Evolutionary conservation across 2,797 vertebrate genomes (phyloP).

Genomic region (Sebastes itinus): DNA sequence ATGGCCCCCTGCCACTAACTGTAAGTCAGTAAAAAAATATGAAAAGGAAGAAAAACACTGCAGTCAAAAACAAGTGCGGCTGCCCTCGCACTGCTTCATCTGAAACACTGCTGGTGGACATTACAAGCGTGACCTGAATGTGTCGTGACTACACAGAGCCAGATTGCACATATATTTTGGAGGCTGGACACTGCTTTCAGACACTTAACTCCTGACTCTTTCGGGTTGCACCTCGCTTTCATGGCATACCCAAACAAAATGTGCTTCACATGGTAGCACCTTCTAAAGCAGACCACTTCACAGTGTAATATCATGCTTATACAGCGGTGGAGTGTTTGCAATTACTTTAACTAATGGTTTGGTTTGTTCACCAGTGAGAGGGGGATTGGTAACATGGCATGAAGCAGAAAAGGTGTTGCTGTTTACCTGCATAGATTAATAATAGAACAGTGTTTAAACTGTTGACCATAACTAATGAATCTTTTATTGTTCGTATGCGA

Average conservation of each 20-base stretch:
- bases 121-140: constrained; percentile 31
- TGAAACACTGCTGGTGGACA: constrained; percentile 21
- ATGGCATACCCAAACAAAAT: neutral
- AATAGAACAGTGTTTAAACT: neutral
- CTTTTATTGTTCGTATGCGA: neutral
- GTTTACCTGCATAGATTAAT: neutral
- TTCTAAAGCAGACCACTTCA: neutral
- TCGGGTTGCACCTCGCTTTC: neutral
- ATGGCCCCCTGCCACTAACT: neutral
- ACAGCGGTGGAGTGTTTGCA: neutral
- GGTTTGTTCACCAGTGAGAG: neutral
- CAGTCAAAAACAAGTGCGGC: neutral
- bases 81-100: neutral
- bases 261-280: neutral
- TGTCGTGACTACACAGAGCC: constrained; percentile 13
- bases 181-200: constrained; percentile 8
- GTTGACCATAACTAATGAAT: neutral
- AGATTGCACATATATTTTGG: neutral
- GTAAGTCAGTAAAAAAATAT: neutral
- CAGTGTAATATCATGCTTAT: too few species aligned
- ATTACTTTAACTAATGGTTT: neutral
- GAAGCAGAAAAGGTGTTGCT: neutral
- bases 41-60: neutral
- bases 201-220: neutral
- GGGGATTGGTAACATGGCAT: neutral